Conservation (phyloP, 2,113 vertebrate genomes). For the Caloenas nicobarica region DNA sequence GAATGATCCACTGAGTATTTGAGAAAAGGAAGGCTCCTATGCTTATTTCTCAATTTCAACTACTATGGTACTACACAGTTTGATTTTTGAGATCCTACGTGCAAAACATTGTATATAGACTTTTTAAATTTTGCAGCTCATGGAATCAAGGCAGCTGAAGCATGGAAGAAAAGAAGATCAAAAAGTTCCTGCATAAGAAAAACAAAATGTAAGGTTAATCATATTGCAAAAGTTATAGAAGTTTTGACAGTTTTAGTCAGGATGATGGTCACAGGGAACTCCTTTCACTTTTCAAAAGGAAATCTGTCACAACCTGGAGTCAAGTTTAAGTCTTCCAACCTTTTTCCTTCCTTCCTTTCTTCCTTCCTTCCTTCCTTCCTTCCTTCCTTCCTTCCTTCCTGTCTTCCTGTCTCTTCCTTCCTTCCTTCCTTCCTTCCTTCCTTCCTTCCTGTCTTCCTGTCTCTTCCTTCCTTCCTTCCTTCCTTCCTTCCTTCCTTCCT, state of each 20-base stretch:
- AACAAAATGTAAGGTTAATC: accelerated
- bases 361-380: background rate
- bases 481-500: too few species aligned
- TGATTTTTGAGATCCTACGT: background rate
- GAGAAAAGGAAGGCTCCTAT: background rate
- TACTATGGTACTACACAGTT: accelerated
- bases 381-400: accelerated
- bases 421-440: too few species aligned
- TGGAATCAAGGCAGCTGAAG: background rate
- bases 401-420: accelerated
- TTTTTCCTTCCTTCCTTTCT: background rate
- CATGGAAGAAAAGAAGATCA: accelerated
- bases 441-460: too few species aligned
- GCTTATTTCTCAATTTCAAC: background rate
- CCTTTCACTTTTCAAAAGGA: background rate
- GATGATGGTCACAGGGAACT: background rate
- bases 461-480: too few species aligned
- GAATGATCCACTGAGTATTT: background rate
- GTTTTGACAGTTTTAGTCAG: background rate
- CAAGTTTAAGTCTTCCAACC: background rate
- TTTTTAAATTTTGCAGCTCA: background rate
- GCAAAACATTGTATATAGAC: accelerated
- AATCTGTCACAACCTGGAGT: background rate
- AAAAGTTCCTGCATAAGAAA: background rate
- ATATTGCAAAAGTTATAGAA: background rate